Base-by-base conservation (phyloP, 2,113 vertebrate species). In the Phycodurus eques region DNA sequence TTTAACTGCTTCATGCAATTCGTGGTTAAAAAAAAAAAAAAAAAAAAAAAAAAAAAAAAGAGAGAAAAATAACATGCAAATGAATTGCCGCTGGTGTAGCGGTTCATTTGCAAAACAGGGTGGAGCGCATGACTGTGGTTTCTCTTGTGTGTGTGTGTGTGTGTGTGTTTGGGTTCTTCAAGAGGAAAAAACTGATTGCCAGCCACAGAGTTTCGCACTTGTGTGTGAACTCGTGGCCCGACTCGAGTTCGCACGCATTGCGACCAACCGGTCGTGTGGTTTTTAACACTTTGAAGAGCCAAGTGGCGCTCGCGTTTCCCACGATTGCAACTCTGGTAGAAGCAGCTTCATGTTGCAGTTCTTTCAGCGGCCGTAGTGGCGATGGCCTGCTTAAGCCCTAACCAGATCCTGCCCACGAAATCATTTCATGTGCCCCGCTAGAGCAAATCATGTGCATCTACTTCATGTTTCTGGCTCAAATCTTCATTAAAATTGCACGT, bases 281-380 rank as follows among this genome's bases (percentile, higher is more conserved):
- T 86, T 96, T 27, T 13, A 93, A 93, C 94, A 91, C 92, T 90
- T 94, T 83, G 22, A 57, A 13, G 22, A 51, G 87, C 70, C 39
- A 4, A 22, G 71, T 83, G 91, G 85, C 22, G 76, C 95, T 96
- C 94, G 87, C 93, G 94, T 88, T 72, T 69, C 70, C 22, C 39
- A 65, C 63, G 43, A 46, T 64, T 64, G 62, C 12, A 11, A 17
- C 15, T 62, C 22, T 4, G n/a, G 5, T 31, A 67, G 74, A 74
- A 81, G 57, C 5, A 53, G 49, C 6, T 54, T 54, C 1, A n/a
- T 3, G 8, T 54, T 54, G 51, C 51, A 8, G 8, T 9, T 54
- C 51, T 9, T 54, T 54, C 51, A 54, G 51, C 7, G 8, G 19
- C 51, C 2, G 6, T 51, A 51, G 19, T 17, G 1, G 49, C 7